A percentile compares a stretch with the other conserved stretches of the same genome.
Conservation (phyloP, 2,888 invertebrate genomes). For the Eilema caniola region DNA sequence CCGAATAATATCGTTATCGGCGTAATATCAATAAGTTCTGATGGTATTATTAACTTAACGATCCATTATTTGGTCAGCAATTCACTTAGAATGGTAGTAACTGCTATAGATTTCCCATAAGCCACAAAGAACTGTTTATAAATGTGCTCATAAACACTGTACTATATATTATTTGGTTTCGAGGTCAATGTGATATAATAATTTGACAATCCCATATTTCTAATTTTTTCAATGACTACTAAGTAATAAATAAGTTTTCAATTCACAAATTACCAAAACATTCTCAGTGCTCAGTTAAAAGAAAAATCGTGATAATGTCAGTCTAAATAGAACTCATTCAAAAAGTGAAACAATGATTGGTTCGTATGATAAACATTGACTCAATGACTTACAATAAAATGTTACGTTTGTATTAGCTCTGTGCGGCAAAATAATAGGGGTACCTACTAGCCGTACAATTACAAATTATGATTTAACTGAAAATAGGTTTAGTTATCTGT, state of each 20-base stretch:
- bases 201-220: not conserved
- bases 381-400: slow-evolving; percentile 1
- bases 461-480: not conserved
- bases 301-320: not conserved
- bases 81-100: slow-evolving; percentile 13
- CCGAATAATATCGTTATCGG: slow-evolving; percentile 6
- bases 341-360: not conserved
- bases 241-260: not conserved
- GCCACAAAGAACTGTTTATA: slow-evolving; percentile 10
- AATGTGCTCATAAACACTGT: not conserved
- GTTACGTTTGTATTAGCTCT: not conserved
- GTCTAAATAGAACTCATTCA: not conserved
- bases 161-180: not conserved
- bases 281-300: not conserved
- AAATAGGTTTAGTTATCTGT: not conserved
- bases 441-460: not conserved
- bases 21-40: slow-evolving; percentile 22
- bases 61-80: slow-evolving; percentile 23
- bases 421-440: not conserved
- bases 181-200: not conserved
- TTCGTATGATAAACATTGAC: not conserved
- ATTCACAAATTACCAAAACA: not conserved
- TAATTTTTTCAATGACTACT: not conserved
- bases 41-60: slow-evolving; percentile 30
- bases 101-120: slow-evolving; percentile 11